Conservation (phyloP, 2,888 invertebrate genomes). For the Apamea crenata region DNA sequence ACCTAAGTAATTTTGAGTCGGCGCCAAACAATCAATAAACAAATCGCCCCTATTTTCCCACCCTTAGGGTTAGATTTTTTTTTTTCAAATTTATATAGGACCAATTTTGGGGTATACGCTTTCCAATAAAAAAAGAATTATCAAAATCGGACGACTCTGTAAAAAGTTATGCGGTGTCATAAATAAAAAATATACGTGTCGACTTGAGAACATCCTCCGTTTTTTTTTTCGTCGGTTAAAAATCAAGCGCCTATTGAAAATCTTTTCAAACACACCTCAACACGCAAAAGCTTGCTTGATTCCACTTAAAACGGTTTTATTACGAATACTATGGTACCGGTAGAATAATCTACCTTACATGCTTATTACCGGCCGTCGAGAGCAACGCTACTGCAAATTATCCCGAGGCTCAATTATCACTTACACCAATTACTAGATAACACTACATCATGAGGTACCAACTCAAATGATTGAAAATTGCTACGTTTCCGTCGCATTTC, state of each 20-base stretch:
- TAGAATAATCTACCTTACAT: conserved; percentile 2
- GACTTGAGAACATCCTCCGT: too few species aligned
- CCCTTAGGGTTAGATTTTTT: too few species aligned
- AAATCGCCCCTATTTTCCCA: too few species aligned
- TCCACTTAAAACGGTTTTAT: not conserved
- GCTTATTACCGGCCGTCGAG: conserved; percentile 23
- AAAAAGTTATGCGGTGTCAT: too few species aligned
- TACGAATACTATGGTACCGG: not conserved
- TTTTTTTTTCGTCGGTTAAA: too few species aligned
- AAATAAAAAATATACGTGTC: too few species aligned
- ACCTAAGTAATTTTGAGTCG: too few species aligned
- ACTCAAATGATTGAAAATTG: conserved; percentile 36
- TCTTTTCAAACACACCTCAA: not conserved
- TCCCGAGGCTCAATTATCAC: conserved; percentile 41
- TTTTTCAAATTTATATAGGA: too few species aligned
- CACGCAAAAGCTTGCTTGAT: conserved; percentile 10
- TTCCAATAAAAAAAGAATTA: too few species aligned
- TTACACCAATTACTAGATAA: conserved; percentile 28
- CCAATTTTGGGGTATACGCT: too few species aligned
- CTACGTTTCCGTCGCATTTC: conserved; percentile 47
- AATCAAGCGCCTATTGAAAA: conserved; percentile 49
- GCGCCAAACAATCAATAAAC: too few species aligned
- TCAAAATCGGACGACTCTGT: too few species aligned
- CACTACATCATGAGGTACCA: conserved; percentile 20
- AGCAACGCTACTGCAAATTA: conserved; percentile 18